These are phyloP conservation scores for Sphaeramia orbicularis DNA, from an alignment of 2,797 vertebrate species.

Conservation along the genomic window DNA sequence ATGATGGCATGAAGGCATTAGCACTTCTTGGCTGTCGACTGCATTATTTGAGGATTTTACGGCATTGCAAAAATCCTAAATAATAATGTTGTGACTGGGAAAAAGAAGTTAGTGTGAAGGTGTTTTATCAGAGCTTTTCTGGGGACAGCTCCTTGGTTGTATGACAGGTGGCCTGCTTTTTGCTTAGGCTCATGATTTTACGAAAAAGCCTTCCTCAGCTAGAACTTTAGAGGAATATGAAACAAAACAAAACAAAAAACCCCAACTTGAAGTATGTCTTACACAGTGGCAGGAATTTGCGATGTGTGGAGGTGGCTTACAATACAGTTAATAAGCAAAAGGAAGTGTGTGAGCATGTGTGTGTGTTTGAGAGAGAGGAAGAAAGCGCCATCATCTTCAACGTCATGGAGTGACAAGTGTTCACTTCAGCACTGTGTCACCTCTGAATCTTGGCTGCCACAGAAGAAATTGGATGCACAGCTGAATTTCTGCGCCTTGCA, in stretches of 20 bases:
- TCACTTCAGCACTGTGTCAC: constrained; percentile 30
- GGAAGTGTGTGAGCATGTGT: constrained; percentile 5
- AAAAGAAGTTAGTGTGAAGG: constrained; percentile 16
- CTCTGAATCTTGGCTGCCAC: constrained; percentile 28
- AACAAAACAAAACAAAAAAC: constrained; percentile 20
- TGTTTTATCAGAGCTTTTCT: constrained; percentile 41
- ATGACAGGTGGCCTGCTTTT: constrained; percentile 61
- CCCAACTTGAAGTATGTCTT: constrained; percentile 19
- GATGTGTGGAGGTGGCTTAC: constrained; percentile 16
- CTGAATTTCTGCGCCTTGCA: constrained; percentile 11
- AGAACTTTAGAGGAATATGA: constrained; percentile 29
- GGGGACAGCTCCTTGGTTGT: constrained; percentile 18
- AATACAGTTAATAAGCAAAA: not conserved
- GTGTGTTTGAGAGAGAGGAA: not conserved
- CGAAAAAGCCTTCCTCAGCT: constrained; percentile 26
- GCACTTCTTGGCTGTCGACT: constrained; percentile 25
- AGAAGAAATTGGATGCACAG: constrained; percentile 22
- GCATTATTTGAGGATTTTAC: constrained; percentile 24
- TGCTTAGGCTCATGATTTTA: constrained; percentile 46
- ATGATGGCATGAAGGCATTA: constrained; percentile 19
- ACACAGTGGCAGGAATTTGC: constrained; percentile 27
- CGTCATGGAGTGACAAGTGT: constrained; percentile 16
- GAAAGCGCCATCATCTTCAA: constrained; percentile 1
- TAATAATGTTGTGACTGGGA: constrained; percentile 22
- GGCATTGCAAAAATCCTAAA: constrained; percentile 22